A percentile compares a stretch with the other conserved stretches of the same genome.
These are phyloP conservation scores for Alaudala cheleensis DNA, from an alignment of 2,113 vertebrate species.

Conservation along the genomic window DNA sequence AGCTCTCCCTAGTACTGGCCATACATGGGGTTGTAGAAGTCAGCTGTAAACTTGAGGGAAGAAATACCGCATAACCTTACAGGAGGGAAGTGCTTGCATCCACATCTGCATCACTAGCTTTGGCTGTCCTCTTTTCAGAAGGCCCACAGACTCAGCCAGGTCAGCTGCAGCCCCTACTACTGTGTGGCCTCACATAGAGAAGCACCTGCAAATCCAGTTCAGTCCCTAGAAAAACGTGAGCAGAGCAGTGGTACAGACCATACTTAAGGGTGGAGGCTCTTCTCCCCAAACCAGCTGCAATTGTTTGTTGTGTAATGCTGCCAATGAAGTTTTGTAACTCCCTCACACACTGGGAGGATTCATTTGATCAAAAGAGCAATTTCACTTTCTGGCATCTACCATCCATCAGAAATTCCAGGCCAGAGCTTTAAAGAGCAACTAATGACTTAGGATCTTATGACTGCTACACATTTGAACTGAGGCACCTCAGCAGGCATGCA, in stretches of 20 bases:
- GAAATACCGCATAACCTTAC: rapidly evolving
- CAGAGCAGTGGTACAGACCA: not conserved
- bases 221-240: not conserved
- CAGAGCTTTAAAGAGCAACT: slow-evolving; percentile 17
- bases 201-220: slow-evolving; percentile 2
- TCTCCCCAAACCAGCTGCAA: not conserved
- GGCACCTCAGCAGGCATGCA: not conserved
- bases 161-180: not conserved
- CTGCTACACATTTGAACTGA: not conserved
- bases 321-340: slow-evolving; percentile 23
- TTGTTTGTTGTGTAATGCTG: slow-evolving; percentile 32
- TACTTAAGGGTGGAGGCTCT: slow-evolving; percentile 19
- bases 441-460: slow-evolving; percentile 15
- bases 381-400: slow-evolving; percentile 55
- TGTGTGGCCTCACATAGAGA: rapidly evolving
- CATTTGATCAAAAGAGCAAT: not conserved
- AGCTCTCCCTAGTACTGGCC: not conserved
- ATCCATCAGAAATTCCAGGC: slow-evolving; percentile 34
- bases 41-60: not conserved
- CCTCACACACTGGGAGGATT: not conserved
- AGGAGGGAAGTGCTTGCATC: not conserved
- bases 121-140: not conserved
- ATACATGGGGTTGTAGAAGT: rapidly evolving
- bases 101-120: not conserved
- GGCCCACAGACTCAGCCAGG: not conserved